phyloP scores from a whole-genome alignment of 2,888 invertebrate species.

The Malachius bipustulatus region DNA sequence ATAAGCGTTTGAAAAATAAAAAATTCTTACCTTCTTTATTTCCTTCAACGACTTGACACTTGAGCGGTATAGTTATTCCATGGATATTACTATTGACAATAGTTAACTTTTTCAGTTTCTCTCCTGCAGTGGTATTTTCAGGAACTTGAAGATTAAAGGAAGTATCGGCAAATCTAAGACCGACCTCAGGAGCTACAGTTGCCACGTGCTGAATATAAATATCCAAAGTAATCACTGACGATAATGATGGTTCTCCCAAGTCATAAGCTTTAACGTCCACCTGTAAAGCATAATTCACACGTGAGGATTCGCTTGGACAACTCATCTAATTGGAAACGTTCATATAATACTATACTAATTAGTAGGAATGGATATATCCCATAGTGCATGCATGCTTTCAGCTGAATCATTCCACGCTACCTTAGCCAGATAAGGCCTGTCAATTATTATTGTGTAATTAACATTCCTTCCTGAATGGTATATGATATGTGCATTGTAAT shows the following conservation, averaged over 20 bases:
- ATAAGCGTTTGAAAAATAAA: no score
- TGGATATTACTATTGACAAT: conserved; percentile 62
- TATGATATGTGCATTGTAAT: no score
- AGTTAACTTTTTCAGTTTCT: conserved; percentile 56
- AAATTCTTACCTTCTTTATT: conserved; percentile 62
- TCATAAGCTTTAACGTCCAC: conserved; percentile 79
- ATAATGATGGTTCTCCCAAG: conserved; percentile 72
- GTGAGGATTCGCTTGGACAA: background rate
- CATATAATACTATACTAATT: no score
- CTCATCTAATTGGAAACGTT: no score
- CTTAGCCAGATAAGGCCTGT: no score
- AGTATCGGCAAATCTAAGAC: conserved; percentile 79
- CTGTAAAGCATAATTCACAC: conserved; percentile 37
- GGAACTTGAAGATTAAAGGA: conserved; percentile 71
- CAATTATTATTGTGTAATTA: no score
- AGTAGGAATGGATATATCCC: no score
- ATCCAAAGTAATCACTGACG: conserved; percentile 68
- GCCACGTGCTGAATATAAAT: conserved; percentile 75
- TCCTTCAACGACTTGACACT: conserved; percentile 66
- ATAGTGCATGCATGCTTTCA: no score
- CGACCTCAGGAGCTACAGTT: conserved; percentile 51
- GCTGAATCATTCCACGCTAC: no score
- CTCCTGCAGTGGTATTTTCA: conserved; percentile 60
- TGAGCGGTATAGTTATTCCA: conserved; percentile 57
- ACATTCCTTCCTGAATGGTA: no score